Evolutionary conservation across 2,113 vertebrate genomes (phyloP).

Genomic region (Taxidea taxus): DNA sequence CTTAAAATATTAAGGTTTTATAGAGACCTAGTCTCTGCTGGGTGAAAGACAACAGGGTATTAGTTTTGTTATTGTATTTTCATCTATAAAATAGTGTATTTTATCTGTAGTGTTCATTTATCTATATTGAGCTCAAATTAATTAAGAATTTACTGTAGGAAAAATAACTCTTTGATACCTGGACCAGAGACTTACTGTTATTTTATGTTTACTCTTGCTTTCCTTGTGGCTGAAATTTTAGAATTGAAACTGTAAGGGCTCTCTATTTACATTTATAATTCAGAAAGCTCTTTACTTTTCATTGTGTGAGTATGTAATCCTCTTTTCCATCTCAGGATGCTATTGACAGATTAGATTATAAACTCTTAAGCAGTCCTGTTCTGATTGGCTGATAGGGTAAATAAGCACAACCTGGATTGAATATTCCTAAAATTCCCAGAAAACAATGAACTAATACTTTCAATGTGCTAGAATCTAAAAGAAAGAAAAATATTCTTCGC

Average conservation of each 20-base stretch:
- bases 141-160: background rate
- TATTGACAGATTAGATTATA: background rate
- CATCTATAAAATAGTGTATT: background rate
- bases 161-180: background rate
- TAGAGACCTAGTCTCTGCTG: background rate
- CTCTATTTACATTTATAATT: background rate
- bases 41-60: background rate
- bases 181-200: background rate
- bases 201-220: background rate
- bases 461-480: background rate
- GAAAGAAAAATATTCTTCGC: background rate
- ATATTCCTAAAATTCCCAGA: background rate
- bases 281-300: background rate
- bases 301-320: background rate
- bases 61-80: background rate
- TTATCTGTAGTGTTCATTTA: background rate
- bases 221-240: background rate
- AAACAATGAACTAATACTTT: background rate
- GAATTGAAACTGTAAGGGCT: background rate
- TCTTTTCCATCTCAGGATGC: background rate
- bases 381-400: background rate
- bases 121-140: background rate
- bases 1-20: background rate
- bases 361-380: background rate
- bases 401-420: background rate